A percentile compares a stretch with the other conserved stretches of the same genome.
These are phyloP conservation scores for Myopa tessellatipennis DNA, from an alignment of 2,888 invertebrate genomes.

Conservation along the genomic window DNA sequence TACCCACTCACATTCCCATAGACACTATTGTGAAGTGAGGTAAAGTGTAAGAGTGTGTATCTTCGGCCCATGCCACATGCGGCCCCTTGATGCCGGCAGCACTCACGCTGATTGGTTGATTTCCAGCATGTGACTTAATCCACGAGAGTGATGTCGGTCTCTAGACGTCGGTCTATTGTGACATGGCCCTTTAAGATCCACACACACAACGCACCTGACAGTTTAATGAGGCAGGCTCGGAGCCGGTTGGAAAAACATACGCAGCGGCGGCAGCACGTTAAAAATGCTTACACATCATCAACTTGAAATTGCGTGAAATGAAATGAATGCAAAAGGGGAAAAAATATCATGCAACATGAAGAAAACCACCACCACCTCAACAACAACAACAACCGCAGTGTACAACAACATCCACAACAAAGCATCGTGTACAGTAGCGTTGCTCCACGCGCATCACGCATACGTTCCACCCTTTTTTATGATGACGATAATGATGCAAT, in stretches of 20 bases:
- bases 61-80: too few species aligned
- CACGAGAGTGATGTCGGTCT: too few species aligned
- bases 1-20: neutral
- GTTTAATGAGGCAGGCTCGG: neutral
- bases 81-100: too few species aligned
- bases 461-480: neutral
- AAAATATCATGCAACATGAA: neutral
- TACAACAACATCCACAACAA: slow-evolving; percentile 6
- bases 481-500: neutral
- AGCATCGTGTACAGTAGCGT: neutral
- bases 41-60: too few species aligned
- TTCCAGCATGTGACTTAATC: too few species aligned
- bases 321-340: neutral
- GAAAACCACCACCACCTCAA: slow-evolving; percentile 30
- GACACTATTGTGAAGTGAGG: neutral
- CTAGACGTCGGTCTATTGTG: too few species aligned
- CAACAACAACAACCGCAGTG: slow-evolving; percentile 26
- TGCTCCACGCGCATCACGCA: neutral
- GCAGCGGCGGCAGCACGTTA: neutral
- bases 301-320: slow-evolving; percentile 44
- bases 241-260: neutral
- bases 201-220: slow-evolving; percentile 12
- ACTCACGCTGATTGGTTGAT: too few species aligned
- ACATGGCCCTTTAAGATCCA: too few species aligned
- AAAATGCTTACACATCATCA: slow-evolving; percentile 35